Conservation (phyloP, 2,888 invertebrate species). For the Trachelus troglodyta region DNA sequence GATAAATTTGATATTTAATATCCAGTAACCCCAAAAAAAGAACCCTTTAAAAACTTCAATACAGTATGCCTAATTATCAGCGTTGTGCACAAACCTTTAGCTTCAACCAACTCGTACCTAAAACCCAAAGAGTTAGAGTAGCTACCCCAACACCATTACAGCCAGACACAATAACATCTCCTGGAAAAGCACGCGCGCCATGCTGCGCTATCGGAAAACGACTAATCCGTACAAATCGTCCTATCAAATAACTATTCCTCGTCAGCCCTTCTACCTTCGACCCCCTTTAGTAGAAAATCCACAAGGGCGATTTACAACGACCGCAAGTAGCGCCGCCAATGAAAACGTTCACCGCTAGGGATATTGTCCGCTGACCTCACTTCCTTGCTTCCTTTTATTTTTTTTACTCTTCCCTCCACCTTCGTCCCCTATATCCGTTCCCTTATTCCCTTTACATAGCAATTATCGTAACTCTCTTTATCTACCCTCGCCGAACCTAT, state of each 20-base stretch:
- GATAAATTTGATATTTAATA: background rate
- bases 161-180: background rate
- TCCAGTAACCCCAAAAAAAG: background rate
- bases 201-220: conserved; percentile 24
- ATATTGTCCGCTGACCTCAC: background rate
- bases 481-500: conserved; percentile 29
- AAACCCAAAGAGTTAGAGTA: background rate
- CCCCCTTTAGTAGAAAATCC: background rate
- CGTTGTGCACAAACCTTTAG: background rate
- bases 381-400: background rate
- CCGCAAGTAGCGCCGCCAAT: background rate
- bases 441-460: conserved; percentile 34
- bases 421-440: background rate
- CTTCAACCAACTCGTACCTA: background rate
- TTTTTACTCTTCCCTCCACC: background rate
- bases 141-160: background rate
- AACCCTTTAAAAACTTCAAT: background rate
- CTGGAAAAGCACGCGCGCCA: background rate
- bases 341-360: background rate
- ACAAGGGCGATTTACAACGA: background rate
- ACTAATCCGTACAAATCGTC: conserved; percentile 42
- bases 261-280: background rate
- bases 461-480: conserved; percentile 59
- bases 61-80: background rate
- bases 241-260: conserved; percentile 29